Conservation (phyloP, 2,888 invertebrate genomes). For the Amblyjoppa proteus region DNA sequence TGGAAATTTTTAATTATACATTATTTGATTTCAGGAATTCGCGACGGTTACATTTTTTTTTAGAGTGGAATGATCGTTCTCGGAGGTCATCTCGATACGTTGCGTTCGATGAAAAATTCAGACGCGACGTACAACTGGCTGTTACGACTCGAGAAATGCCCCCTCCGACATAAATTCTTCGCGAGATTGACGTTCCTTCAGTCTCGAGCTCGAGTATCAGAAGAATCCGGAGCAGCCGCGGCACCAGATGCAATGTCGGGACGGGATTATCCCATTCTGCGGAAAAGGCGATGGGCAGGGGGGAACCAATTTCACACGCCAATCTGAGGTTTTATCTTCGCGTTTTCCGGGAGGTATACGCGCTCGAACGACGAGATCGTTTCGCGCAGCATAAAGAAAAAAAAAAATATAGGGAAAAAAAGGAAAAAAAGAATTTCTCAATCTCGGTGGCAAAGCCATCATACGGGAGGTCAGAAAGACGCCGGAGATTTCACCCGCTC, state of each 20-base stretch:
- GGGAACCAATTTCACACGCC: conserved; percentile 68
- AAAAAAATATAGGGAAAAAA: neutral
- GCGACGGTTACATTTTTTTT: too few species aligned
- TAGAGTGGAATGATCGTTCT: neutral
- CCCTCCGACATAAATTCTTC: conserved; percentile 22
- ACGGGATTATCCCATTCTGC: conserved; percentile 66
- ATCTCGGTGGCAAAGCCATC: conserved; percentile 47
- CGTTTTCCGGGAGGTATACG: conserved; percentile 56
- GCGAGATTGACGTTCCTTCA: conserved; percentile 43
- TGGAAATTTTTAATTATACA: too few species aligned
- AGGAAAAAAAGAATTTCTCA: conserved; percentile 27
- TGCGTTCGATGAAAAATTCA: neutral
- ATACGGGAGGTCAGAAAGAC: conserved; percentile 34
- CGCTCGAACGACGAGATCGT: conserved; percentile 62
- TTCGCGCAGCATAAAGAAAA: conserved; percentile 53
- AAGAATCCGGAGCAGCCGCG: conserved; percentile 39
- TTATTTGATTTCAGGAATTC: too few species aligned
- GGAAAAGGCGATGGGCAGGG: neutral
- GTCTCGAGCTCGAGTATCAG: conserved; percentile 49
- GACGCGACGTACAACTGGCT: neutral
- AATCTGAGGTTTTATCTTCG: conserved; percentile 67
- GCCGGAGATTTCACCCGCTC: neutral
- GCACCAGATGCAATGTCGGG: conserved; percentile 59
- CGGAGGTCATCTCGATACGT: neutral
- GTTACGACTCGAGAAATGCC: neutral